Percentiles rank a stretch among this genome's conserved stretches.
phyloP scores from a whole-genome alignment of 2,797 vertebrate species.

The Sorex maritimensis region DNA sequence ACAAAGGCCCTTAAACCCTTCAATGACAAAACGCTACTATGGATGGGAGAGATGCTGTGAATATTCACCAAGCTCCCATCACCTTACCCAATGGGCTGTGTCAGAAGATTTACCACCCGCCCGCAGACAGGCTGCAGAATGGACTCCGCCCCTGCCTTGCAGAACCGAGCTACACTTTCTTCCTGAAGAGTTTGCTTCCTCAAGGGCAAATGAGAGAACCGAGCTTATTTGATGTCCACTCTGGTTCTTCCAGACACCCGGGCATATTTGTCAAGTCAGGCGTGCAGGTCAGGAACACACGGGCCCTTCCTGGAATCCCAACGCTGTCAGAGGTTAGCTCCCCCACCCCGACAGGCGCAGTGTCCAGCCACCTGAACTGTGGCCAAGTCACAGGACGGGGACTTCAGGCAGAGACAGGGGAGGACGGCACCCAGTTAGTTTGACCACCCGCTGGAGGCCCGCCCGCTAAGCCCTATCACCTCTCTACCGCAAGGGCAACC shows the following conservation, averaged over 20 bases:
- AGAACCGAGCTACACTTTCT: conserved; percentile 34
- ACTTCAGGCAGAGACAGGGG: not conserved
- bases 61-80: not conserved
- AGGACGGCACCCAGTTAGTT: not conserved
- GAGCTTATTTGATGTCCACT: not conserved
- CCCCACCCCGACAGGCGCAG: not conserved
- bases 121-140: not conserved
- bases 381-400: not conserved
- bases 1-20: not conserved
- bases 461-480: not conserved
- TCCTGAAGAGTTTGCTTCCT: conserved; percentile 53
- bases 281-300: conserved; percentile 25
- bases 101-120: not conserved
- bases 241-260: not conserved
- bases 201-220: conserved; percentile 4
- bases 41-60: not conserved
- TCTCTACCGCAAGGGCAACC: not conserved
- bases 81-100: not conserved
- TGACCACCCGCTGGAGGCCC: too few relatives aligned
- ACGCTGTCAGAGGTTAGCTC: not conserved
- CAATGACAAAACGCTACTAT: not conserved
- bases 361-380: conserved; percentile 1
- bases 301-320: conserved; percentile 43
- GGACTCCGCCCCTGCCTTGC: not conserved
- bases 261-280: conserved; percentile 1